Evolutionary conservation across 2,888 invertebrate species (phyloP), one percentile per base, ranked within the genome.

Genomic region (Pyrrhia umbra): DNA sequence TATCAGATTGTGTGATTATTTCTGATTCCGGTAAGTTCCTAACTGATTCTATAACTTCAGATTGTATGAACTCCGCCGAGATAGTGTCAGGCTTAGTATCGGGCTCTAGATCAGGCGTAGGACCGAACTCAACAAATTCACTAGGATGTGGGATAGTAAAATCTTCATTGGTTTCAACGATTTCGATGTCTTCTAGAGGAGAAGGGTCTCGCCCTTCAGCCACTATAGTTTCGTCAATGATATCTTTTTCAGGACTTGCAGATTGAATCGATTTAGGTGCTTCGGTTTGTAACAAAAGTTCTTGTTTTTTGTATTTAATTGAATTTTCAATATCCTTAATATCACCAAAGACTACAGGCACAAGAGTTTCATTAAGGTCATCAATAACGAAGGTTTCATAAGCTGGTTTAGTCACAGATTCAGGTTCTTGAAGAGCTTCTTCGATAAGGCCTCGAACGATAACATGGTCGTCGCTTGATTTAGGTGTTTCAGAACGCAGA

Each of bases 331-430:
- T 66, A 37, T 86, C 78, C 37, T 82, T 79, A 9, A 85, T 70
- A 47, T 88, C 82, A 62, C 89, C 90, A 64, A 91, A 93, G 61
- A 92, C 89, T 40, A 89, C 64, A 63, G 90, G 85, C 37, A 91
- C 85, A 70, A 90, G 82, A 20, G 86, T 86, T 21, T 88, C 79
- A 65, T 87, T 76, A 2, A 85, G 65, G 34, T 89, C 88, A 56
- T 87, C 85, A 49, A 86, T 83, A 62, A 86, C 77, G 37, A 84
- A 81, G 37, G 66, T 71, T 68, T 78, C 75, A 60, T 67, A 62
- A 45, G 37, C 40, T 51, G 58, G 49, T 62, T 61, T 56, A 6
- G 25, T 25, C 52, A 37, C n/a, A 27, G 18, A 39, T 56, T 65
- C 57, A 37, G 62, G 34, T 68, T 81, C 77, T n/a, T 69, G 49